Conservation (phyloP, 2,113 vertebrate genomes). For the Larimichthys polyactis region DNA sequence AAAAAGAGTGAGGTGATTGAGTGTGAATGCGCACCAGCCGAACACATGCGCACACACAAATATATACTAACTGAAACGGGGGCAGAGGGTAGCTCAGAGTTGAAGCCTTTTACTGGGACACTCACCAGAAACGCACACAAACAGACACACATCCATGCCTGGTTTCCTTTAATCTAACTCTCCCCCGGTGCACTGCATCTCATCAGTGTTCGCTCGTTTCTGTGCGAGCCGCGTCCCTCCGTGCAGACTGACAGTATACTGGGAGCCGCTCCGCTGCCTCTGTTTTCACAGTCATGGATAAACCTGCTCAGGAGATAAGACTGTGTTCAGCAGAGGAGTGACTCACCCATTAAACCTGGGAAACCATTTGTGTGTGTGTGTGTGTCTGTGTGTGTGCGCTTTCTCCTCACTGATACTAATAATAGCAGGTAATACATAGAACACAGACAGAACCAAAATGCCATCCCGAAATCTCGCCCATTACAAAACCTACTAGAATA, state of each 20-base stretch:
- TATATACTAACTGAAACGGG: not conserved
- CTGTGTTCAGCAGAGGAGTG: conserved; percentile 73
- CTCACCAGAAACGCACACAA: conserved; percentile 34
- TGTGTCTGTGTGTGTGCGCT: conserved; percentile 9
- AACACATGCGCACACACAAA: conserved; percentile 3
- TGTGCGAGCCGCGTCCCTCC: conserved; percentile 12
- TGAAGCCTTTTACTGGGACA: conserved; percentile 22
- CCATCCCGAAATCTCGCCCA: conserved; percentile 50
- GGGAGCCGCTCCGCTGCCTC: conserved; percentile 43
- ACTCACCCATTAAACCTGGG: conserved; percentile 78
- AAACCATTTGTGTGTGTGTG: conserved; percentile 34
- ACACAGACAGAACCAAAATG: conserved; percentile 70
- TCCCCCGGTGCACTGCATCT: conserved; percentile 50
- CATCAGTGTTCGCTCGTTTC: conserved; percentile 46
- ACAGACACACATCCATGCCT: conserved; percentile 44
- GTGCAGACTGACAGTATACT: conserved; percentile 40
- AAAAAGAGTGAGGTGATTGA: conserved; percentile 33
- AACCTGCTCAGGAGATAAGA: conserved; percentile 79
- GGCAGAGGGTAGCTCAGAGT: not conserved
- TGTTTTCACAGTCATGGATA: conserved; percentile 56
- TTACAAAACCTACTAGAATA: conserved; percentile 69
- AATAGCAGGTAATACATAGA: conserved; percentile 80
- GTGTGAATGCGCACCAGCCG: conserved; percentile 29
- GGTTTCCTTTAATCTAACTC: conserved; percentile 58
- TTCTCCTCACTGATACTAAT: conserved; percentile 64